phyloP scores from a whole-genome alignment of 2,113 vertebrate genomes.

The Channa argus region DNA sequence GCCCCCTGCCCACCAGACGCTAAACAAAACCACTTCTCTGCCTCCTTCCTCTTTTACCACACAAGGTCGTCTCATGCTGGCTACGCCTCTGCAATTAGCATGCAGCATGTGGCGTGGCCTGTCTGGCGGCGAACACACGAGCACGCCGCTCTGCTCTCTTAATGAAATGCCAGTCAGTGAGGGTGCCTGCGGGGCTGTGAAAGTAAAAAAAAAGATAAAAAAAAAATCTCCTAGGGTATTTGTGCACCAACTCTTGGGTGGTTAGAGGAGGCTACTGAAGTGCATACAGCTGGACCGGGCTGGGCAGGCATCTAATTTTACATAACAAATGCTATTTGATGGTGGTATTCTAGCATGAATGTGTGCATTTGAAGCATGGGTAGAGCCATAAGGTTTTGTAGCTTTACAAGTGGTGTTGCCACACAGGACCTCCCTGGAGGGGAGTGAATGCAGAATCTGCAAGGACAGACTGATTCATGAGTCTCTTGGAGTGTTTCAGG shows the following conservation, averaged over 20 bases:
- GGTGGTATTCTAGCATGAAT: constrained; percentile 11
- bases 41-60: constrained; percentile 50
- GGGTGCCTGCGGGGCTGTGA: constrained; percentile 53
- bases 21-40: constrained; percentile 58
- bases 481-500: too few species aligned
- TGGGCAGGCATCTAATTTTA: constrained; percentile 42
- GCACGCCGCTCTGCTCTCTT: constrained; percentile 59
- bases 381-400: neutral
- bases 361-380: constrained; percentile 8
- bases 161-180: constrained; percentile 79
- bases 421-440: constrained; percentile 8
- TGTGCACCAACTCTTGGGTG: constrained; percentile 52
- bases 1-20: constrained; percentile 57
- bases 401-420: constrained; percentile 4
- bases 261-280: constrained; percentile 52
- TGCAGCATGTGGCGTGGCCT: constrained; percentile 77
- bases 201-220: constrained; percentile 29
- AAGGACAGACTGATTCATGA: neutral
- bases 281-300: constrained; percentile 25
- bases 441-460: neutral
- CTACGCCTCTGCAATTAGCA: constrained; percentile 79
- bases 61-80: constrained; percentile 75
- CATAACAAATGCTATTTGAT: constrained; percentile 45
- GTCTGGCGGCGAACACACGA: constrained; percentile 67
- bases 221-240: constrained; percentile 38